A percentile compares a stretch with the other conserved stretches of the same genome.
Evolutionary conservation across 2,888 invertebrate species (phyloP).

Genomic region (Cyrtodaria siliqua): DNA sequence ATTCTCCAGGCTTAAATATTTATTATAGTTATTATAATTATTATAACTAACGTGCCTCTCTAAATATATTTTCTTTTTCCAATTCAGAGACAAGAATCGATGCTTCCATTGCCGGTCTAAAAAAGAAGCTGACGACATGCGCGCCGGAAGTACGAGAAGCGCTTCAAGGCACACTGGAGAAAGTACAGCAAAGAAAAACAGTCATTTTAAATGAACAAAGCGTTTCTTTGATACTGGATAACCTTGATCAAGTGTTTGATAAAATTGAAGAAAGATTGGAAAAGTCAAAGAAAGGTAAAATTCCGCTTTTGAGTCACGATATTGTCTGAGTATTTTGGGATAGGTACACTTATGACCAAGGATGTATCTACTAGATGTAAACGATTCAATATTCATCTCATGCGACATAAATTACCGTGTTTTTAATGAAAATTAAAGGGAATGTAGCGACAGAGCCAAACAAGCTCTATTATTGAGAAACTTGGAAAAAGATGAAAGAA

Average conservation of each 20-base stretch:
- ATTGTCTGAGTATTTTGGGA: too few relatives aligned
- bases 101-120: background rate
- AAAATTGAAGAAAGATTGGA: slow-evolving; percentile 66
- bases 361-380: background rate
- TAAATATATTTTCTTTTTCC: background rate
- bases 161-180: slow-evolving; percentile 19
- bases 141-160: slow-evolving; percentile 1
- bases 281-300: slow-evolving; percentile 65
- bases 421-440: background rate
- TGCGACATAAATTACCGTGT: background rate
- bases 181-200: background rate
- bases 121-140: background rate
- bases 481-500: too few relatives aligned
- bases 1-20: too few relatives aligned
- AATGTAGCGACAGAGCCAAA: too few relatives aligned
- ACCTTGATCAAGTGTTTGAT: slow-evolving; percentile 66
- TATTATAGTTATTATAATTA: background rate
- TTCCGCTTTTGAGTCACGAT: too few relatives aligned
- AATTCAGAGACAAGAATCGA: slow-evolving; percentile 16
- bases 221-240: slow-evolving; percentile 52
- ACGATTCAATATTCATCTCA: background rate
- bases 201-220: slow-evolving; percentile 46
- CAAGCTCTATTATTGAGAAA: too few relatives aligned
- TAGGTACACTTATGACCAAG: too few relatives aligned
- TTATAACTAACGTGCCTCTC: background rate